Evolutionary conservation across 2,797 vertebrate genomes (phyloP).

Genomic region (Paedocypris micromegethes): DNA sequence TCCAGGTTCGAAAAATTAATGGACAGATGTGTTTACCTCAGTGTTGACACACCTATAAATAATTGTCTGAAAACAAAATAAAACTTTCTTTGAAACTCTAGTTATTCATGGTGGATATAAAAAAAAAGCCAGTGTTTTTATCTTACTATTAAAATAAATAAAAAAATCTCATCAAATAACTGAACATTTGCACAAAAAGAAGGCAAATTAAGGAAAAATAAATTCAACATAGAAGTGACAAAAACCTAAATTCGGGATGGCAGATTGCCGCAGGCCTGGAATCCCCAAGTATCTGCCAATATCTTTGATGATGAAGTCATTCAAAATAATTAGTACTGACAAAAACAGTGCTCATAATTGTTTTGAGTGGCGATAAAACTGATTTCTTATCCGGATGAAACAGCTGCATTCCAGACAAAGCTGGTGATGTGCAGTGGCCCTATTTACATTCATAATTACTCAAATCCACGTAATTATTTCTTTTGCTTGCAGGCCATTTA

Average conservation of each 20-base stretch:
- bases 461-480: slow-evolving; percentile 44
- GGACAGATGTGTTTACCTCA: too few relatives aligned
- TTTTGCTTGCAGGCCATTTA: slow-evolving; percentile 35
- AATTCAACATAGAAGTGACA: background rate
- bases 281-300: slow-evolving; percentile 6
- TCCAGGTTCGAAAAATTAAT: too few relatives aligned
- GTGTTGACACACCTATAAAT: too few relatives aligned
- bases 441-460: slow-evolving; percentile 37
- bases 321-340: slow-evolving; percentile 28
- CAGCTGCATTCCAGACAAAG: slow-evolving; percentile 13
- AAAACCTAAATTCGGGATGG: slow-evolving; percentile 8
- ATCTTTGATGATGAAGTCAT: slow-evolving; percentile 33
- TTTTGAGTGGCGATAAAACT: slow-evolving; percentile 33
- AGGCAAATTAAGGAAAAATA: slow-evolving; percentile 4
- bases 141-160: background rate
- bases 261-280: slow-evolving; percentile 20
- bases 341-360: slow-evolving; percentile 25
- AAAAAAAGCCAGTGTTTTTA: slow-evolving; percentile 3
- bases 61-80: too few relatives aligned
- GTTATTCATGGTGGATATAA: too few relatives aligned
- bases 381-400: slow-evolving; percentile 29
- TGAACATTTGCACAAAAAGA: slow-evolving; percentile 8
- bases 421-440: slow-evolving; percentile 12
- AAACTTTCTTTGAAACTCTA: too few relatives aligned
- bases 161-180: background rate